These are phyloP conservation scores for Dryadula phaetusa DNA, from an alignment of 2,888 invertebrate genomes.

Conservation along the genomic window DNA sequence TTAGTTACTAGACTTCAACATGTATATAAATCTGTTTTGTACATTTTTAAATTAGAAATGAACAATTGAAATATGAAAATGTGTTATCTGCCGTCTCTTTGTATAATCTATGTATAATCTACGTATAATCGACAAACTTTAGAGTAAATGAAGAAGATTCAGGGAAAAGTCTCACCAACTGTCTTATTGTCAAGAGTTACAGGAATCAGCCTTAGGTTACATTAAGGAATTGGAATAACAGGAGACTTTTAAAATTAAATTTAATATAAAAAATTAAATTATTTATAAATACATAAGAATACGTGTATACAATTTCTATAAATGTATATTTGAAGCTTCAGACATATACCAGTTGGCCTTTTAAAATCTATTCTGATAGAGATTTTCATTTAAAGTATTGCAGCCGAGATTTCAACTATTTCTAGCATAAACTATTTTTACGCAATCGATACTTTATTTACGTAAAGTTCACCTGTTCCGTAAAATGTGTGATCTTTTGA, in stretches of 20 bases:
- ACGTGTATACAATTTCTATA: neutral
- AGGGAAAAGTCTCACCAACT: neutral
- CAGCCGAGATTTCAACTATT: neutral
- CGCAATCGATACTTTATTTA: conserved; percentile 1
- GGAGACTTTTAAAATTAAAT: too few relatives aligned
- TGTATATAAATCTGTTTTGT: neutral
- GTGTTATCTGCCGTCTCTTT: too few relatives aligned
- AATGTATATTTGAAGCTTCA: neutral
- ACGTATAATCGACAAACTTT: neutral
- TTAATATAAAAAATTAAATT: too few relatives aligned
- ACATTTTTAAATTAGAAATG: neutral
- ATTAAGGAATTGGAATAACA: too few relatives aligned
- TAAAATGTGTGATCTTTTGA: neutral
- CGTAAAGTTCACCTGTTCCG: too few relatives aligned
- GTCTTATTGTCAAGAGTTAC: too few relatives aligned
- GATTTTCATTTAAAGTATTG: neutral
- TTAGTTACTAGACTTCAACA: neutral
- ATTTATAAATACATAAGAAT: neutral
- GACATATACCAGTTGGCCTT: neutral
- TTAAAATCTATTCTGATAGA: neutral
- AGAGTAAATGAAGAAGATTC: neutral
- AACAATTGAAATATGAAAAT: too few relatives aligned
- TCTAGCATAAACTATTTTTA: neutral
- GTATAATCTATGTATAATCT: neutral
- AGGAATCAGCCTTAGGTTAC: too few relatives aligned